Percentiles rank a stretch among this genome's conserved stretches.
phyloP scores from a whole-genome alignment of 35 echinoderm and acorn worm species.

The Heliocidaris tuberculata region DNA sequence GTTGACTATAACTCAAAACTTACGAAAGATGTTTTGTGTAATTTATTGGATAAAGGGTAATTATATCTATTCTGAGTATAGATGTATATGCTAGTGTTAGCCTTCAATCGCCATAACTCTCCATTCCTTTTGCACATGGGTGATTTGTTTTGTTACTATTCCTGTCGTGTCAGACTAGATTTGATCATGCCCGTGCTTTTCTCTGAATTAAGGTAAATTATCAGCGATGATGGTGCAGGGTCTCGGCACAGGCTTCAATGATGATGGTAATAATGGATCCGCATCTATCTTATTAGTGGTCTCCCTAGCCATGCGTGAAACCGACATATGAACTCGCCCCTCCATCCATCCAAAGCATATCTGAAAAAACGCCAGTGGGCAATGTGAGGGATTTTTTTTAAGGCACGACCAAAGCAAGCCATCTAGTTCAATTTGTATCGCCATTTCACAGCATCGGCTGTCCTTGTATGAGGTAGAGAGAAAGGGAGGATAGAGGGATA shows the following conservation, averaged over 20 bases:
- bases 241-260: not conserved
- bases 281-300: not conserved
- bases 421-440: not conserved
- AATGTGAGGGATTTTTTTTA: not conserved
- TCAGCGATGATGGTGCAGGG: not conserved
- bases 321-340: not conserved
- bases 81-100: too few relatives aligned
- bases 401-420: not conserved
- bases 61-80: too few relatives aligned
- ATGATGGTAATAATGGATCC: not conserved
- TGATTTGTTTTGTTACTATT: not conserved
- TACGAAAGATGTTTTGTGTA: too few relatives aligned
- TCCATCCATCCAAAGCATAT: not conserved
- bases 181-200: not conserved
- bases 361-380: not conserved
- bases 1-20: too few relatives aligned
- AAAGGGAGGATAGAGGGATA: not conserved
- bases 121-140: not conserved
- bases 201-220: not conserved
- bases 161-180: not conserved
- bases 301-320: not conserved
- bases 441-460: not conserved
- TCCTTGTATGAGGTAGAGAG: not conserved
- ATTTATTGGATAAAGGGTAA: too few relatives aligned
- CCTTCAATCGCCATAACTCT: not conserved